Conservation (phyloP, 1,140 invertebrate genomes). For the Aphidius gifuensis region DNA sequence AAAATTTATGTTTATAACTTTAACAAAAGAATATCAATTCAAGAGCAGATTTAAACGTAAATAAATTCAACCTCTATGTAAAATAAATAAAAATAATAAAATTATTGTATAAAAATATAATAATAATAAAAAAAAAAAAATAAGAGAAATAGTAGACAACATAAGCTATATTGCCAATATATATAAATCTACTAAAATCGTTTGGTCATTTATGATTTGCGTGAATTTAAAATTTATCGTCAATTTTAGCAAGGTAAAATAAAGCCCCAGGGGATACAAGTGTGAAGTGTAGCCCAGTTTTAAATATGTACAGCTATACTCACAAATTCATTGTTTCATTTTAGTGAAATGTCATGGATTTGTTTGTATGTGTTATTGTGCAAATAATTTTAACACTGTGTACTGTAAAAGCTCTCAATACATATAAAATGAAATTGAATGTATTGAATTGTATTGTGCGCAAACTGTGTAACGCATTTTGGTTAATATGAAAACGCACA, state of each 20-base stretch:
- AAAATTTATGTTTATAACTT: too few species aligned
- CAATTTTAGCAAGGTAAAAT: slow-evolving; percentile 24
- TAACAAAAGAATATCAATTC: too few species aligned
- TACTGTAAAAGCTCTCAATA: neutral
- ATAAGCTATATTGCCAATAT: neutral
- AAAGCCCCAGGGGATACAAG: slow-evolving; percentile 13
- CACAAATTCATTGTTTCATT: neutral
- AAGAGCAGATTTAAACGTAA: too few species aligned
- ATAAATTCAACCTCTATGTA: too few species aligned
- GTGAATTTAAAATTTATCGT: slow-evolving; percentile 22
- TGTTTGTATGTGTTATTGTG: neutral
- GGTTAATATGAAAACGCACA: too few species aligned
- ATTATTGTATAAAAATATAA: neutral
- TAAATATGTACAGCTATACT: neutral
- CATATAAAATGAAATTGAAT: too few species aligned
- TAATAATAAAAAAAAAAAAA: slow-evolving; percentile 7
- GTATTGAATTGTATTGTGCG: too few species aligned
- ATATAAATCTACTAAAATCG: slow-evolving; percentile 27
- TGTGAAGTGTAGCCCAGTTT: neutral
- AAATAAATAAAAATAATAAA: neutral
- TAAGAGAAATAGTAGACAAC: neutral
- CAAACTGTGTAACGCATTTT: too few species aligned
- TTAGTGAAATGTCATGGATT: neutral
- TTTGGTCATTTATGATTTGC: slow-evolving; percentile 28
- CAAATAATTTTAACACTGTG: neutral